Base-by-base conservation (phyloP, 2,113 vertebrate genomes). In the Callorhinus ursinus region DNA sequence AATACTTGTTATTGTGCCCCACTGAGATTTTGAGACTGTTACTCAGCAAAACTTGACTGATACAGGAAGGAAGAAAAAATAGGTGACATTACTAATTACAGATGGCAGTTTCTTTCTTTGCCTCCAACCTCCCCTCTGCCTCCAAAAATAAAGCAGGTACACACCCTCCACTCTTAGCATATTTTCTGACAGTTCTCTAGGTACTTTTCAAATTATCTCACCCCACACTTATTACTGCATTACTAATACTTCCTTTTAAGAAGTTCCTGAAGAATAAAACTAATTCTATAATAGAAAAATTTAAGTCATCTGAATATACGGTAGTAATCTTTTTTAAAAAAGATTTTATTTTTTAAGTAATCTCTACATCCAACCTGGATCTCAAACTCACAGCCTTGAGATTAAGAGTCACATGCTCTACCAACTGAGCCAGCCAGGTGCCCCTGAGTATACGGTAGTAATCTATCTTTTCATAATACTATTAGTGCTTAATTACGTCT, bases 191-290 rank as follows among this genome's bases (percentile, higher is more conserved):
- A n/a, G 33, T 59, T 91, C 5, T 28, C 42, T 63, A 83, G 72
- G 10, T 61, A 42, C 14, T 15, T 39, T 91, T 95, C 67, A 53
- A 92, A 81, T 88, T 19, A 63, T 46, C n/a, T 74, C n/a, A 74
- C 80, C 46, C 7, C 76, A 93, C 55, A 92, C 51, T 67, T 88
- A 94, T 74, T 81, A 81, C 53, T 53, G 80, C 2, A n/a, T 63
- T 87, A 21, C 63, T 80, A 87, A 26, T 55, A 26, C 67, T 92
- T 65, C 39, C 26, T 88, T 74, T 82, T 42, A 82, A 81, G 65
- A 87, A 86, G 16, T 74, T 82, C 65, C n/a, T 88, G 42, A 95
- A 42, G n/a, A 74, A 36, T 82, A 81, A 88, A 81, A 88, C 87
- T 74, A 82, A 55, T 55, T 92, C 26, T 55, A 74, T 82, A 82